Conservation (phyloP, 2,113 vertebrate species). For the Tachysurus vachellii region DNA sequence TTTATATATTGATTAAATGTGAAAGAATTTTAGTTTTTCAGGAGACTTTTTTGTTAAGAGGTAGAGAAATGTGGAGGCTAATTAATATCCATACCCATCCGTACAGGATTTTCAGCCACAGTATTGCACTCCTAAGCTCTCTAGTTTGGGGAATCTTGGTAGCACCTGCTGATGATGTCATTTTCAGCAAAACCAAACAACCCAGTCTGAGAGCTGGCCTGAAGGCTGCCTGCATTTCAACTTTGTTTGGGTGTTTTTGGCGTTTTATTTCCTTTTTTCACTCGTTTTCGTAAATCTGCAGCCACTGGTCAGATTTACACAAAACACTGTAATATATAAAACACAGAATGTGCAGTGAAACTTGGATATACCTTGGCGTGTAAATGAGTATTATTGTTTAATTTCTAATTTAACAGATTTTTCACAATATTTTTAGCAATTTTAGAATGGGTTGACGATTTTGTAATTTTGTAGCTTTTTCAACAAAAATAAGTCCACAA, state of each 20-base stretch:
- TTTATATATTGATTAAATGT: neutral
- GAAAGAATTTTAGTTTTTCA: neutral
- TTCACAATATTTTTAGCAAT: conserved; percentile 60
- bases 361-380: conserved; percentile 71
- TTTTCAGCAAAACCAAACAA: conserved; percentile 34
- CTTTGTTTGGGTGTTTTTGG: neutral
- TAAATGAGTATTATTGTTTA: conserved; percentile 71
- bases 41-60: neutral
- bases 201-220: conserved; percentile 40
- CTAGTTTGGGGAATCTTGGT: conserved; percentile 51
- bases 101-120: conserved; percentile 47
- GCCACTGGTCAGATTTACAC: conserved; percentile 45
- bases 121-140: conserved; percentile 65
- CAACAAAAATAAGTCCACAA: conserved; percentile 13
- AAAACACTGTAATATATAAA: conserved; percentile 49
- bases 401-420: conserved; percentile 41
- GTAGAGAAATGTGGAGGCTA: neutral
- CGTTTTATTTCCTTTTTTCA: conserved; percentile 1
- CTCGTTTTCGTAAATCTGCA: conserved; percentile 32
- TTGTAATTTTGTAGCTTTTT: conserved; percentile 35
- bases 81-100: neutral
- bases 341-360: conserved; percentile 59
- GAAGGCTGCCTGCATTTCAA: neutral
- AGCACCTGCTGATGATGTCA: conserved; percentile 44
- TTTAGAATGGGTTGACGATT: conserved; percentile 56